Conservation (phyloP, 2,888 invertebrate genomes). For the Micoletzkya japonica region DNA sequence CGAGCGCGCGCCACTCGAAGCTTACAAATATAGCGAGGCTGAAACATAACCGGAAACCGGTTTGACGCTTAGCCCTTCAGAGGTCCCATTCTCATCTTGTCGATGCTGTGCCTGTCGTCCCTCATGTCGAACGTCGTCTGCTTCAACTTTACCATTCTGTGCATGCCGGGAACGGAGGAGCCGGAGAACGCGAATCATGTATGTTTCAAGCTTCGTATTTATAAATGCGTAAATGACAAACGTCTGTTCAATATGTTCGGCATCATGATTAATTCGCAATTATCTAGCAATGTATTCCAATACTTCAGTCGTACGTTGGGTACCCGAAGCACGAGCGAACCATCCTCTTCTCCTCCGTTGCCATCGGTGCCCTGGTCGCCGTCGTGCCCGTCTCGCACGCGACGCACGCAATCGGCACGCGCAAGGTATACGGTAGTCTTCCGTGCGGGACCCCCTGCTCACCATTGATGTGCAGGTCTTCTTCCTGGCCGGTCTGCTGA, state of each 20-base stretch:
- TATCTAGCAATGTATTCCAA: background rate
- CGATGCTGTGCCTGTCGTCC: slow-evolving; percentile 56
- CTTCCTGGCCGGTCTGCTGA: slow-evolving; percentile 41
- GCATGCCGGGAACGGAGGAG: slow-evolving; percentile 47
- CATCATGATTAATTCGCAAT: background rate
- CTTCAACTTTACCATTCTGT: slow-evolving; percentile 60
- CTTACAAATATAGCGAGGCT: no score
- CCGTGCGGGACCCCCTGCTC: background rate
- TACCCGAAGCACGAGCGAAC: slow-evolving; percentile 52
- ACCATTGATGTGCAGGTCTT: slow-evolving; percentile 30
- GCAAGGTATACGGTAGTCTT: slow-evolving; percentile 33
- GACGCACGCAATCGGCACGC: slow-evolving; percentile 49
- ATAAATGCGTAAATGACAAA: background rate
- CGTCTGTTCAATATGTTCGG: background rate
- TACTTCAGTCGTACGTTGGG: slow-evolving; percentile 44
- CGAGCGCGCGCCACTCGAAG: no score
- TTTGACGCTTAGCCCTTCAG: no score
- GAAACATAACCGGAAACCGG: no score
- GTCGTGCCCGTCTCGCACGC: slow-evolving; percentile 53
- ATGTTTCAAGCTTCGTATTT: background rate
- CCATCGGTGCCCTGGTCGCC: slow-evolving; percentile 58
- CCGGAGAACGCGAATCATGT: slow-evolving; percentile 32
- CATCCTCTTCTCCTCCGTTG: slow-evolving; percentile 55
- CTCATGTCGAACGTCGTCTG: slow-evolving; percentile 60
- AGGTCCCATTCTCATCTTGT: slow-evolving; percentile 48